Evolutionary conservation across 2,797 vertebrate genomes (phyloP).

Genomic region (Yasuhikotakia modesta): DNA sequence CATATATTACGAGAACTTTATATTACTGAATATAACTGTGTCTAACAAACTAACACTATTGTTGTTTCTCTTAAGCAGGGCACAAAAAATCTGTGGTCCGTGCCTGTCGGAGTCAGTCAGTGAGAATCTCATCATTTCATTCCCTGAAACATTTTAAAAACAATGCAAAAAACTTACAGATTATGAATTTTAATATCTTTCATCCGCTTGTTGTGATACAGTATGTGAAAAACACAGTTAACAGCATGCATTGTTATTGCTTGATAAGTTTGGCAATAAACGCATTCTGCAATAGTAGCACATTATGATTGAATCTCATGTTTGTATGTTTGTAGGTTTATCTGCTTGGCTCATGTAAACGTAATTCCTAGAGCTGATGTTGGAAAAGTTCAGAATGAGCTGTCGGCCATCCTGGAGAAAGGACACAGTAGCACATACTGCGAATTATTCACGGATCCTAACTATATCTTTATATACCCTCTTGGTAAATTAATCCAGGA

Average conservation of each 20-base stretch:
- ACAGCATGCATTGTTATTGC: neutral
- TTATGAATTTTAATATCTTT: neutral
- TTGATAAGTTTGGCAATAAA: too few relatives aligned
- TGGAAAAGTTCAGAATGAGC: conserved; percentile 58
- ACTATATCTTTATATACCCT: conserved; percentile 64
- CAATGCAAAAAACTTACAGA: neutral
- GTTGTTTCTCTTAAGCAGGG: neutral
- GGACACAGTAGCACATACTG: neutral
- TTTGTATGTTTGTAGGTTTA: conserved; percentile 63
- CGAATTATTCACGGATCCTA: neutral
- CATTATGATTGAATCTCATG: neutral
- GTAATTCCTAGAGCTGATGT: conserved; percentile 68
- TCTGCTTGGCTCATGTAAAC: conserved; percentile 63
- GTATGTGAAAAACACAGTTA: neutral
- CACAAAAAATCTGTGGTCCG: neutral
- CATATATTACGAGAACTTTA: too few relatives aligned
- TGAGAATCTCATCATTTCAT: neutral
- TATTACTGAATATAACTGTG: neutral
- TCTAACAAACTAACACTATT: neutral
- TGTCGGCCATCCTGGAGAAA: conserved; percentile 40
- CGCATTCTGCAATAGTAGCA: neutral
- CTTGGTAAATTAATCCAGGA: conserved; percentile 65
- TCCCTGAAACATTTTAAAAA: neutral
- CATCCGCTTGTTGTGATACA: neutral
- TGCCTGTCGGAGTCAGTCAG: neutral